These are phyloP conservation scores for Paracanthobrama guichenoti DNA, from an alignment of 2,113 vertebrate genomes.

Conservation along the genomic window DNA sequence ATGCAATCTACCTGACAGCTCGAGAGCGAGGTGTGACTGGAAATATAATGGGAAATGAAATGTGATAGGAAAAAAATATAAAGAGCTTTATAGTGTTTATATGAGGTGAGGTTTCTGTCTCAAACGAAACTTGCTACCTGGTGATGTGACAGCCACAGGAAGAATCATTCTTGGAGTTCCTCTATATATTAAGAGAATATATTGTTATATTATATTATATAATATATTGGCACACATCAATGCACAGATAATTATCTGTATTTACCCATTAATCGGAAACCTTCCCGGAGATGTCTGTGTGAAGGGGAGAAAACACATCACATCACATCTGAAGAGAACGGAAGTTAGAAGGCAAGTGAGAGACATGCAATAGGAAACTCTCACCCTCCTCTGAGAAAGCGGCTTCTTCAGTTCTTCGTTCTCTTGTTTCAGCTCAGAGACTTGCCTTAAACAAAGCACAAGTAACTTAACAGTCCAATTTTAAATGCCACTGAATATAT, in stretches of 20 bases:
- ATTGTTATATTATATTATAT: too few species aligned
- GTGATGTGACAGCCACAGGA: constrained; percentile 83
- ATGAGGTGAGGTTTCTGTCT: background rate
- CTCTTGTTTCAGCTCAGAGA: constrained; percentile 76
- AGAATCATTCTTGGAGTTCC: constrained; percentile 78
- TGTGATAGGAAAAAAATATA: background rate
- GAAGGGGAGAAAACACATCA: background rate
- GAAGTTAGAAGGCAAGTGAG: background rate
- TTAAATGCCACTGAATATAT: background rate
- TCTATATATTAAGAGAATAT: constrained; percentile 31
- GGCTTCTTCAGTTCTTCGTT: constrained; percentile 82
- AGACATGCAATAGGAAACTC: background rate
- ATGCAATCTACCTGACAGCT: constrained; percentile 68
- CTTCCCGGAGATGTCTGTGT: constrained; percentile 70
- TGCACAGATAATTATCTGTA: background rate
- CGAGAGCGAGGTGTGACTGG: constrained; percentile 79
- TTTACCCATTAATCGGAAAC: constrained; percentile 68
- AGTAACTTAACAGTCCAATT: background rate
- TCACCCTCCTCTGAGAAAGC: constrained; percentile 80
- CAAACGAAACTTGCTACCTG: constrained; percentile 68
- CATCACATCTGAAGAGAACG: background rate
- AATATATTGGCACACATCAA: background rate
- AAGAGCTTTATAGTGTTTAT: background rate
- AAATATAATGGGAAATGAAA: constrained; percentile 46
- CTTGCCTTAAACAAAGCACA: constrained; percentile 67